Percentiles rank a stretch among this genome's conserved stretches.
Conservation (phyloP, 2,888 invertebrate species). For the Altica lythri region DNA sequence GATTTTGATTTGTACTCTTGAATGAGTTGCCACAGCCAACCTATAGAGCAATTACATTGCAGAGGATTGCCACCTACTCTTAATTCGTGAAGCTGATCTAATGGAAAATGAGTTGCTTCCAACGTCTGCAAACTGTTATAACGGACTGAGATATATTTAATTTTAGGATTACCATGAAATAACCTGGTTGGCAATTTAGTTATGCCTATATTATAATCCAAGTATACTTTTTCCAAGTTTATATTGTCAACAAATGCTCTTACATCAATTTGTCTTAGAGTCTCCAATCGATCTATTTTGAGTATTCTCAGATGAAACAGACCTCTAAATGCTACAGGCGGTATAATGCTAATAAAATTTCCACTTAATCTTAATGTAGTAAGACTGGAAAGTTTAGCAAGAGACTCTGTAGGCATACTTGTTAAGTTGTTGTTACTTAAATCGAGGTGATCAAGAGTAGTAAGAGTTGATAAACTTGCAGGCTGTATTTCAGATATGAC, state of each 20-base stretch:
- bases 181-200: conserved; percentile 77
- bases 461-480: conserved; percentile 75
- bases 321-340: conserved; percentile 80
- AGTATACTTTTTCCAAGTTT: conserved; percentile 75
- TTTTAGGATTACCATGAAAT: conserved; percentile 81
- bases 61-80: conserved; percentile 83
- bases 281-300: conserved; percentile 71
- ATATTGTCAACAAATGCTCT: conserved; percentile 85
- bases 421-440: conserved; percentile 83
- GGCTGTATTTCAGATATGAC: conserved; percentile 73
- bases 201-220: conserved; percentile 78
- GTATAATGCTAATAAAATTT: conserved; percentile 75
- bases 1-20: conserved; percentile 48
- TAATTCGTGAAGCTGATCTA: conserved; percentile 76
- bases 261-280: conserved; percentile 72
- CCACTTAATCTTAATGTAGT: conserved; percentile 77
- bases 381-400: conserved; percentile 77
- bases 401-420: conserved; percentile 73
- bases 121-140: conserved; percentile 76
- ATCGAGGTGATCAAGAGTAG: conserved; percentile 73
- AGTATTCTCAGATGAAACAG: conserved; percentile 79
- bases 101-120: conserved; percentile 80
- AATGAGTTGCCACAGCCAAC: conserved; percentile 82
- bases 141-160: conserved; percentile 75
- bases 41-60: conserved; percentile 83